Evolutionary conservation across 2,113 vertebrate species (phyloP).

Genomic region (Ctenomys sociabilis): DNA sequence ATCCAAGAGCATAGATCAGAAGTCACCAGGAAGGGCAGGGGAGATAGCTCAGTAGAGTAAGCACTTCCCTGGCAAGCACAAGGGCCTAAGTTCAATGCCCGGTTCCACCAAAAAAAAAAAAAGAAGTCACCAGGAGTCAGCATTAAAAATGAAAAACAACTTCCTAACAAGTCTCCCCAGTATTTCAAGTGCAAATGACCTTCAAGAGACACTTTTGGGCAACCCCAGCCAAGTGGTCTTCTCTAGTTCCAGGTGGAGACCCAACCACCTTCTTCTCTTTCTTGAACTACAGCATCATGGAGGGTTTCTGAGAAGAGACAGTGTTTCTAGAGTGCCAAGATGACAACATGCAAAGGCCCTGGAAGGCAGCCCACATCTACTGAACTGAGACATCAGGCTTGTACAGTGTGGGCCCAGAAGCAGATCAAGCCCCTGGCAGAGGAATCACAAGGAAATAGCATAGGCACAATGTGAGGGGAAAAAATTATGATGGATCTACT

Average conservation of each 20-base stretch:
- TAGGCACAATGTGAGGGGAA: not conserved
- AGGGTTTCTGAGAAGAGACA: slow-evolving; percentile 37
- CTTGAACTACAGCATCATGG: not conserved
- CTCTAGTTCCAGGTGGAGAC: not conserved
- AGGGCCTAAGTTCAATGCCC: too few species aligned
- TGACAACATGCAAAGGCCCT: not conserved
- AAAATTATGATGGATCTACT: not conserved
- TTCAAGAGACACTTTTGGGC: slow-evolving; percentile 38
- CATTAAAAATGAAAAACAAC: slow-evolving; percentile 31
- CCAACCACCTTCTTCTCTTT: not conserved
- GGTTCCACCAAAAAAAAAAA: too few species aligned
- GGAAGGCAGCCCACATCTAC: not conserved
- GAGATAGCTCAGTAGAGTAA: too few species aligned
- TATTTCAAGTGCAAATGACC: slow-evolving; percentile 54
- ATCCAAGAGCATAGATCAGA: not conserved
- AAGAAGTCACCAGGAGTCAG: slow-evolving; percentile 51
- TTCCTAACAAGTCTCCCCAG: not conserved
- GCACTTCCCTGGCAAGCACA: too few species aligned
- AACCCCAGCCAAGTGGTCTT: slow-evolving; percentile 31
- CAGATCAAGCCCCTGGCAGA: not conserved
- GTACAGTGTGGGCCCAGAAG: not conserved
- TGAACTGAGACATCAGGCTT: not conserved
- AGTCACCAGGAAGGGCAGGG: too few species aligned
- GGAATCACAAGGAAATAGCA: not conserved
- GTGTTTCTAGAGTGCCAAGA: not conserved